phyloP scores from a whole-genome alignment of 2,113 vertebrate species.

The Seriola quinqueradiata region DNA sequence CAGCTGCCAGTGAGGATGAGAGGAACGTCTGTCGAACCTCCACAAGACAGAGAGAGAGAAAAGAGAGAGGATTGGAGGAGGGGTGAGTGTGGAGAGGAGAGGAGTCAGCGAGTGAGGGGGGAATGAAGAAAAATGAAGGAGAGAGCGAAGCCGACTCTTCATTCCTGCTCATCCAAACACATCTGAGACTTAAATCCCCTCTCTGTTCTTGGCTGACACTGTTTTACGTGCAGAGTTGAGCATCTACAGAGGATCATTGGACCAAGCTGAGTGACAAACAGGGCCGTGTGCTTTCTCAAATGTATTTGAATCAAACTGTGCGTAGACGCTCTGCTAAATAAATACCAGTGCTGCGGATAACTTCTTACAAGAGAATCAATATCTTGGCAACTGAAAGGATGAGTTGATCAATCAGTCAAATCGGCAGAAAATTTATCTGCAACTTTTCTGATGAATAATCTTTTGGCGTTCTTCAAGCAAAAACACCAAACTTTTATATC shows the following conservation, averaged over 20 bases:
- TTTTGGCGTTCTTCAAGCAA: too few relatives aligned
- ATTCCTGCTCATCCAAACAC: conserved; percentile 29
- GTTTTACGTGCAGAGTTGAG: neutral
- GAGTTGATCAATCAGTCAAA: too few relatives aligned
- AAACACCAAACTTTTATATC: too few relatives aligned
- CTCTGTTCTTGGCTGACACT: neutral
- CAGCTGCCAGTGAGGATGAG: conserved; percentile 68
- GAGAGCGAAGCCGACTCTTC: conserved; percentile 5
- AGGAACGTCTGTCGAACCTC: conserved; percentile 60
- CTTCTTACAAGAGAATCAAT: too few relatives aligned
- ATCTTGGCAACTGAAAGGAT: too few relatives aligned
- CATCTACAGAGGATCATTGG: neutral
- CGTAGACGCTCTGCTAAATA: too few relatives aligned
- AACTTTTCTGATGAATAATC: too few relatives aligned
- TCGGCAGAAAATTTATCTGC: too few relatives aligned
- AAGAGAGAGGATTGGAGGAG: neutral
- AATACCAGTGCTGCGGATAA: too few relatives aligned
- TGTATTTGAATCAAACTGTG: neutral
- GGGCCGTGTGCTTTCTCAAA: neutral
- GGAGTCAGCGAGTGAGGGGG: neutral
- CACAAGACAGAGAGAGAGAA: conserved; percentile 18
- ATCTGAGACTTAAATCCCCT: conserved; percentile 16
- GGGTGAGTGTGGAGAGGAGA: neutral
- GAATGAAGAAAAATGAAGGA: conserved; percentile 17
- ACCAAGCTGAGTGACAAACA: neutral